Conservation (phyloP, 2,113 vertebrate species). For the Isichthys henryi region DNA sequence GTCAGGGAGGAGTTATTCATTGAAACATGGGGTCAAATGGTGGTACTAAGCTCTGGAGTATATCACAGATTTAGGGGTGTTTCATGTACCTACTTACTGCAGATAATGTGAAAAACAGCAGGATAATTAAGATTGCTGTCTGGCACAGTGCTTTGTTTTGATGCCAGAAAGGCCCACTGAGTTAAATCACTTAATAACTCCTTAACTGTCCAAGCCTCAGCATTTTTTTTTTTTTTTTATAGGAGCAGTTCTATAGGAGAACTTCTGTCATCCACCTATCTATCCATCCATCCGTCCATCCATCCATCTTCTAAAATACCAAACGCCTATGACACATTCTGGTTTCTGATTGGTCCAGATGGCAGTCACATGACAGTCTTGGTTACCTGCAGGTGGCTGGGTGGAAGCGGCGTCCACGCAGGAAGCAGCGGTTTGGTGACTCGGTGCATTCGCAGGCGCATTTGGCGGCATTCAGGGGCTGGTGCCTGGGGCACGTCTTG, state of each 20-base stretch:
- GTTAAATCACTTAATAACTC: neutral
- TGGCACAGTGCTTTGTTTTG: neutral
- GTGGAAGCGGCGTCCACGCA: slow-evolving; percentile 83
- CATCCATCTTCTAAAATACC: neutral
- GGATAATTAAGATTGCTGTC: neutral
- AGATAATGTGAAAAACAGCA: neutral
- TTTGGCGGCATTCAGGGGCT: slow-evolving; percentile 79
- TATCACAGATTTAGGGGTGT: neutral
- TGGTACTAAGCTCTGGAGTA: neutral
- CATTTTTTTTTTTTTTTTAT: neutral
- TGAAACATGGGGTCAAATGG: neutral
- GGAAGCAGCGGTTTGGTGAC: slow-evolving; percentile 83
- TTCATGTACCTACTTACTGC: neutral
- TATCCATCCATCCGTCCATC: no score
- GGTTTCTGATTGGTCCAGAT: neutral
- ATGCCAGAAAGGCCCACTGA: neutral
- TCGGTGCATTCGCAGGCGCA: slow-evolving; percentile 88
- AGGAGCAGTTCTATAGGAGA: neutral
- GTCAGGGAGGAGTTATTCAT: neutral
- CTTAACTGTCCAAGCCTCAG: neutral
- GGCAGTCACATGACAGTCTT: neutral
- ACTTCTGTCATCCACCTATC: neutral
- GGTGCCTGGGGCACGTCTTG: slow-evolving; percentile 75
- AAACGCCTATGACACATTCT: neutral
- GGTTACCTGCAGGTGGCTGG: slow-evolving; percentile 86